Evolutionary conservation across 2,888 invertebrate genomes (phyloP).

Genomic region (Drosophila kokeensis): DNA sequence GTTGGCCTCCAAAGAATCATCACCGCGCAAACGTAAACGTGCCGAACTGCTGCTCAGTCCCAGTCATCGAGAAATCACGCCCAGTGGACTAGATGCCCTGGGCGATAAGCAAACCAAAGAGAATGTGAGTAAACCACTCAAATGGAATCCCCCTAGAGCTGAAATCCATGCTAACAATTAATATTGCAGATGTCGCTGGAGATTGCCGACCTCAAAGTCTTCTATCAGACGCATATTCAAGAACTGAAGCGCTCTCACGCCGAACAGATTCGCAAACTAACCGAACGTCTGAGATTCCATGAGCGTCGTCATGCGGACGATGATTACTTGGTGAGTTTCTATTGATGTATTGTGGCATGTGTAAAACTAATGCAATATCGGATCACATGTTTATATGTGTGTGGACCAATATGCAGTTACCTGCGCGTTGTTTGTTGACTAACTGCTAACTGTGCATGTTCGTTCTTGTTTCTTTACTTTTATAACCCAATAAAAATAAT

Average conservation of each 20-base stretch:
- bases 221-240: conserved; percentile 83
- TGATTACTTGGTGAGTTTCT: conserved; percentile 83
- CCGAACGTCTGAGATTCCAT: conserved; percentile 81
- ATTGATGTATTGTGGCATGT: not conserved
- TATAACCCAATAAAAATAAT: conserved; percentile 62
- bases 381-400: not conserved
- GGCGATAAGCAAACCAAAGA: conserved; percentile 56
- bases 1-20: conserved; percentile 70
- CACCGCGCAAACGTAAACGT: conserved; percentile 81
- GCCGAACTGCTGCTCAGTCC: conserved; percentile 84
- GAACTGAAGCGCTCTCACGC: conserved; percentile 82
- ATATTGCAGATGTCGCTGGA: conserved; percentile 71
- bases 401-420: conserved; percentile 18
- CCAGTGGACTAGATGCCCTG: conserved; percentile 71
- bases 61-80: conserved; percentile 84
- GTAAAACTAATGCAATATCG: not conserved
- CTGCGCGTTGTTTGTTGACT: conserved; percentile 25
- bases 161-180: not conserved
- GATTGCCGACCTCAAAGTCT: conserved; percentile 80
- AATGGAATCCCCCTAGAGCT: not conserved
- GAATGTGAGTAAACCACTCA: conserved; percentile 43
- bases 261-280: conserved; percentile 78
- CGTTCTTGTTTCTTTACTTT: conserved; percentile 67
- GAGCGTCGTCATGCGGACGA: conserved; percentile 83
- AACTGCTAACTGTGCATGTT: conserved; percentile 78